phyloP scores from a whole-genome alignment of 2,888 invertebrate genomes.

The Drymonia ruficornis region DNA sequence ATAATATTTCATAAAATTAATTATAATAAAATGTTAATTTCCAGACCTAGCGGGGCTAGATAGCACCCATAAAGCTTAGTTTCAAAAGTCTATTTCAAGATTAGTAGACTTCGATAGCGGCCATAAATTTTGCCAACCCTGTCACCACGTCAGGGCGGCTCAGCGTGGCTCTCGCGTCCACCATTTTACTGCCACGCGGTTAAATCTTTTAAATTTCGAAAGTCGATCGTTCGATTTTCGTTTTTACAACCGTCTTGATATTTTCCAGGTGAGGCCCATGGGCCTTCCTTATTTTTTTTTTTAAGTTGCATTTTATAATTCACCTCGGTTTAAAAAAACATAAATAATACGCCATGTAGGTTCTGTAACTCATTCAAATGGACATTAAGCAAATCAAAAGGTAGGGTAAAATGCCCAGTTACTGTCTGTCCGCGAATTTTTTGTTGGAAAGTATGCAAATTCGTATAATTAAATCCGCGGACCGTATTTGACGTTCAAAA shows the following conservation, averaged over 20 bases:
- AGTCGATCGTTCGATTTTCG: conserved; percentile 42
- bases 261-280: too few relatives aligned
- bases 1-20: too few relatives aligned
- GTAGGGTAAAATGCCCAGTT: conserved; percentile 52
- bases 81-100: neutral
- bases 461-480: conserved; percentile 66
- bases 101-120: neutral
- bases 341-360: too few relatives aligned
- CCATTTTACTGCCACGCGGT: conserved; percentile 54
- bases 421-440: conserved; percentile 44
- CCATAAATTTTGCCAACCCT: conserved; percentile 6
- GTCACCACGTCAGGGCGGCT: conserved; percentile 41
- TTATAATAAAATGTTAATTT: too few relatives aligned
- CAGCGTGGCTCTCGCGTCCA: conserved; percentile 40
- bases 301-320: too few relatives aligned
- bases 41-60: too few relatives aligned
- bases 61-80: neutral
- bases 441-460: conserved; percentile 69
- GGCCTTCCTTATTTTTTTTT: too few relatives aligned
- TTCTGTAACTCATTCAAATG: conserved; percentile 44
- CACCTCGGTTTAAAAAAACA: too few relatives aligned
- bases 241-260: conserved; percentile 24
- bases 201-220: conserved; percentile 66
- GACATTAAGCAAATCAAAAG: conserved; percentile 60
- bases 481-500: conserved; percentile 56